Base-by-base conservation (phyloP, 2,888 invertebrate genomes). In the Acleris cristana region DNA sequence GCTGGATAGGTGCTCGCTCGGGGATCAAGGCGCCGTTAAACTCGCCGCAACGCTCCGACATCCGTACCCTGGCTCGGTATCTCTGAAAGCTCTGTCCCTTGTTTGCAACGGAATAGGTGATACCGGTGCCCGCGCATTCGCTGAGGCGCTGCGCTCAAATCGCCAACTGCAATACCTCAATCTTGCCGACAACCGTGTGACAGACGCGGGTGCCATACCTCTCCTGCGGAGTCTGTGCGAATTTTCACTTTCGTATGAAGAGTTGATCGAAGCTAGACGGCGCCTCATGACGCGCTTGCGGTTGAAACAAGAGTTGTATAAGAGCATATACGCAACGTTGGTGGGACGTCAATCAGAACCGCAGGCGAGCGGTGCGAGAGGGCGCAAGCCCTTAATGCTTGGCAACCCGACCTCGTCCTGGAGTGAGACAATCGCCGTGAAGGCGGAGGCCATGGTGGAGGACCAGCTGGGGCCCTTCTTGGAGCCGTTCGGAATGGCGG, bases 161-260 rank as follows among this genome's bases (percentile, higher is more conserved):
- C 77, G 81, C 30, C 30, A 68, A 26, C 71, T 81, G 30, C 74
- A 71, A 26, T 74, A 77, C 62, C 74, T 81, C 49, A 73, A 78
- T 65, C 73, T 81, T 5, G 69, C 77, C 45, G 77, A 75, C 3
- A 81, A 80, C 69, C 66, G 57, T n/a, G 60, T 81, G 34, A 64
- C 74, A 7, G 74, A 78, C 70, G 57, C 14, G 19, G 81, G 80
- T 45, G 78, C 76, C 12, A 57, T 45, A 2, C 51, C 61, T 16
- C 70, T 80, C 19, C 69, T 79, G 10, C 64, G 49, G 7, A 70
- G 60, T 18, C 70, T 79, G 14, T 59, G 54, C 34, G 73, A 74
- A 54, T 80, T 80, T 57, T 69, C 68, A 19, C 51, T 80, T 18
- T 73, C 77, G 8, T 7, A 30, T 48, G 70, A 70, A 0, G 80